Base-by-base conservation (phyloP, 2,888 invertebrate species). In the Acleris holmiana region DNA sequence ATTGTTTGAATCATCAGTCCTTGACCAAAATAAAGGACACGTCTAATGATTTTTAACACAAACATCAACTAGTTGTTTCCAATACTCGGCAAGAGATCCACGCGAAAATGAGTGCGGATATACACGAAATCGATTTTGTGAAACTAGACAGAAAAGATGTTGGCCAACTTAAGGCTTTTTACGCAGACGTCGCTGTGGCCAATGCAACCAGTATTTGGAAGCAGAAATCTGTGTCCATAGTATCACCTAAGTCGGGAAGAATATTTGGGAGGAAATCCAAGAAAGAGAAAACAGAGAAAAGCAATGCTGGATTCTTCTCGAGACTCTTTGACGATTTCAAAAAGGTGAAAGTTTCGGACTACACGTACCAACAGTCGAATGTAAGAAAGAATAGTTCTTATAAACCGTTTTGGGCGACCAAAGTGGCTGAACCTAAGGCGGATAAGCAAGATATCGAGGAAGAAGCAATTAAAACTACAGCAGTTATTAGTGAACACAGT, bases 181-280 rank as follows among this genome's bases (percentile, higher is more conserved):
- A 85, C 63, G 69, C 80, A 0, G 72, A 74, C 0, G 71, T 78
- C 0, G 69, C 69, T 44, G 76, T 82, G 0, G 62, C 72, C 0
- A 82, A 73, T 15, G 80, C 79, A 4, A 82, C 75, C 0, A 80
- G 84, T 1, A 75, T 69, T 0, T 89, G 88, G 86, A 89, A 85
- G 69, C 72, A 76, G 10, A 91, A 89, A 71, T 85, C 87, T 0
- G 85, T 88, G 0, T 82, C 86, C 0, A 83, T 89, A n/a, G 66
- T 82, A n/a, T 88, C 87, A 0, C 87, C 89, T 0, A 90, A 87
- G 73, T 84, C 89, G 0, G 88, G 85, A 8, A 75, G 83, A 54
- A 80, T 86, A 47, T 73, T 78, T 8, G 75, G 80, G 57, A 78
- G 78, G 1, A 69, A 56, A 63, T 13, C 15, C 54, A 73, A 58